These are phyloP conservation scores for Conops quadrifasciatus DNA, from an alignment of 2,888 invertebrate genomes.

Conservation along the genomic window DNA sequence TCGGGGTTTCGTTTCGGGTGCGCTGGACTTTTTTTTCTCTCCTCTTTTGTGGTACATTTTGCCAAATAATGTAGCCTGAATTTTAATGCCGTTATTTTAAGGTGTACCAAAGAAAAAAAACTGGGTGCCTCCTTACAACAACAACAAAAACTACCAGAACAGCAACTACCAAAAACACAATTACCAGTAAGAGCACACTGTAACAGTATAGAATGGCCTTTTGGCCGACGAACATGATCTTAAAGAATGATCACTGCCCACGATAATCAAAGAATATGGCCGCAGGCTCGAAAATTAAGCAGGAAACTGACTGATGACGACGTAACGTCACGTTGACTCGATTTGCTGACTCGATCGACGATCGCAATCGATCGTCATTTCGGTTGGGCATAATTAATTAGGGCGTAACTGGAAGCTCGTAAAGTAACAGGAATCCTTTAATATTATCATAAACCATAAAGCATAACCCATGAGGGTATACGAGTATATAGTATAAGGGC, in stretches of 20 bases:
- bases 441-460: too few species aligned
- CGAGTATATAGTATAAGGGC: too few species aligned
- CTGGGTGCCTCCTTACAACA: slow-evolving; percentile 23
- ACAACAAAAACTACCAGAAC: background rate
- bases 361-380: background rate
- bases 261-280: background rate
- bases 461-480: too few species aligned
- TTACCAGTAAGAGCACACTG: background rate
- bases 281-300: background rate
- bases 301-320: slow-evolving; percentile 22
- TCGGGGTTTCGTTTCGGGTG: background rate
- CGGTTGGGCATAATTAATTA: slow-evolving; percentile 9
- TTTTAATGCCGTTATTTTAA: slow-evolving; percentile 28
- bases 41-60: background rate
- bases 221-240: background rate
- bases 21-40: background rate
- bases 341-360: background rate
- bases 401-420: slow-evolving; percentile 11
- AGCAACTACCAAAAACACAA: background rate
- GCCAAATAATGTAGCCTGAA: slow-evolving; percentile 7
- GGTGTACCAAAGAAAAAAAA: background rate
- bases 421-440: background rate
- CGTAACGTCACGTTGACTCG: too few species aligned
- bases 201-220: background rate
- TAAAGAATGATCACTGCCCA: background rate